These are phyloP conservation scores for Mystacides longicornis DNA, from an alignment of 2,888 invertebrate species.

Conservation along the genomic window DNA sequence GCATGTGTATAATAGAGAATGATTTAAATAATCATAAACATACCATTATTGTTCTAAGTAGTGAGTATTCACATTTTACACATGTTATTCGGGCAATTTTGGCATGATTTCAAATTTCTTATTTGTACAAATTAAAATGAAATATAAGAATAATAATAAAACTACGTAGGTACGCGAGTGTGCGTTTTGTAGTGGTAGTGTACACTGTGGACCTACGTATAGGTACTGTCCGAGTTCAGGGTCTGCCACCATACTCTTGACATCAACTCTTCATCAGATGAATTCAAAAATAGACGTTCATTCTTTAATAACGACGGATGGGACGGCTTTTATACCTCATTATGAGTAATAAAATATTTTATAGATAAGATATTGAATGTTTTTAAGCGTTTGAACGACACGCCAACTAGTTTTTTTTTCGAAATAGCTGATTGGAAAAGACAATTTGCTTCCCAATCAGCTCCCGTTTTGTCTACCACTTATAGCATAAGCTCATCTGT, in stretches of 20 bases:
- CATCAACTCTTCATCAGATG: not conserved
- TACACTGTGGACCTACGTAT: no score
- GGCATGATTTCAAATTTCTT: not conserved
- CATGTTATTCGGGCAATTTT: not conserved
- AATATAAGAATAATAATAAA: not conserved
- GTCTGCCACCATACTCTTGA: not conserved
- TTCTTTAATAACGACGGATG: not conserved
- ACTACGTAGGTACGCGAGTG: not conserved
- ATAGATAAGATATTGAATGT: no score
- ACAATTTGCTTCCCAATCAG: no score
- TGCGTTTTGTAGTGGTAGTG: not conserved
- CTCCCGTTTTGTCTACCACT: no score
- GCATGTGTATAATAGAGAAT: no score
- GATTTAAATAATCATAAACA: no score
- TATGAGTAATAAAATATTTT: not conserved
- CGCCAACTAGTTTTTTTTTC: no score
- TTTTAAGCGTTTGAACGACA: no score
- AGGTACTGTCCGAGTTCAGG: not conserved
- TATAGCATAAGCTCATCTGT: no score
- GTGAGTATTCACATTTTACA: not conserved
- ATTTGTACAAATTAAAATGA: slow-evolving; percentile 1
- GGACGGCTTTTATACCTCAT: not conserved
- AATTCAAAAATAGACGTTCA: not conserved
- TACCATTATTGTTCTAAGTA: no score
- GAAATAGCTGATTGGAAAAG: no score